A percentile compares a stretch with the other conserved stretches of the same genome.
These are phyloP conservation scores for Sinella curviseta DNA, from an alignment of 1,140 invertebrate genomes.

Conservation along the genomic window DNA sequence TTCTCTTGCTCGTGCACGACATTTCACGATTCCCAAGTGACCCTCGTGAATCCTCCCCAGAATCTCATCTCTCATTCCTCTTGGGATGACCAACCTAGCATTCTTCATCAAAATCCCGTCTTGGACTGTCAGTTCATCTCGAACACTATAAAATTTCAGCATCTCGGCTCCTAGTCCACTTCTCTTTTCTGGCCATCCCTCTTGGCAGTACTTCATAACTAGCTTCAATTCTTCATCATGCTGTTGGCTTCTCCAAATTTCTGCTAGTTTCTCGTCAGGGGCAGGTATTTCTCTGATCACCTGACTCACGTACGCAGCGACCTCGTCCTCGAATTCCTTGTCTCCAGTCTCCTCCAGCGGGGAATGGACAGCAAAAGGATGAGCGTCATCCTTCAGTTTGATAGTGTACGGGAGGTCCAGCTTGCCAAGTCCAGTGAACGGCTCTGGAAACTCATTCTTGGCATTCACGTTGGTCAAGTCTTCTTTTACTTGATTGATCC, in stretches of 20 bases:
- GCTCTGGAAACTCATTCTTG: conserved; percentile 28
- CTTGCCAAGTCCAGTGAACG: conserved; percentile 30
- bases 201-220: too few species aligned
- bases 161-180: not conserved
- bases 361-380: conserved; percentile 19
- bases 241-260: conserved; percentile 28
- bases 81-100: not conserved
- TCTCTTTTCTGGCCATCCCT: too few species aligned
- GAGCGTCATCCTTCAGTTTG: conserved; percentile 21
- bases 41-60: too few species aligned
- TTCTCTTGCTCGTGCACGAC: too few species aligned
- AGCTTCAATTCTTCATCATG: too few species aligned
- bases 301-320: conserved; percentile 1
- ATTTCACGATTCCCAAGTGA: conserved; percentile 20
- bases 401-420: conserved; percentile 15
- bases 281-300: not conserved
- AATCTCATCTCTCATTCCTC: not conserved
- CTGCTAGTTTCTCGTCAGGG: not conserved
- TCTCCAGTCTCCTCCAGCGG: conserved; percentile 50
- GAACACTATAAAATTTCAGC: not conserved
- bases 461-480: conserved; percentile 14
- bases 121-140: not conserved
- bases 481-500: not conserved
- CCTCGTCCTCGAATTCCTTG: conserved; percentile 9
- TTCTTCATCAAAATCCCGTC: not conserved